These are phyloP conservation scores for Colossoma macropomum DNA, from an alignment of 2,113 vertebrate genomes.

Conservation along the genomic window DNA sequence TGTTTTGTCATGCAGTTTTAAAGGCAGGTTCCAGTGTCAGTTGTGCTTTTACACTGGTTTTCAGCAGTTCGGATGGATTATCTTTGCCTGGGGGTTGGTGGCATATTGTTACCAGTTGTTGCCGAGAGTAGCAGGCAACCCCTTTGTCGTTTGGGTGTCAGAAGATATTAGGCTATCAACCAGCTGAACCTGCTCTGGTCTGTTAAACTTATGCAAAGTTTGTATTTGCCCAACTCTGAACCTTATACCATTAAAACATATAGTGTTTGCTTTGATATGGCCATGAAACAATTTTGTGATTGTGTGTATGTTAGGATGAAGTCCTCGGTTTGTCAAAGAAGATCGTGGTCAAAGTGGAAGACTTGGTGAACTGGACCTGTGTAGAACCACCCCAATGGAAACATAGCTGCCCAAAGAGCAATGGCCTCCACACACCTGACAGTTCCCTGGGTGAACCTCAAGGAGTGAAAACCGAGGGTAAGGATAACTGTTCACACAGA, in stretches of 20 bases:
- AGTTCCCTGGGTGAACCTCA: constrained; percentile 4
- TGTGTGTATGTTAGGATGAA: constrained; percentile 73
- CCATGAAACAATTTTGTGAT: constrained; percentile 16
- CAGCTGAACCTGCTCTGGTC: background rate
- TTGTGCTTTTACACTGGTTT: background rate
- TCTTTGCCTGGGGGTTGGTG: constrained; percentile 30
- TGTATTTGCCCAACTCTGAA: constrained; percentile 8
- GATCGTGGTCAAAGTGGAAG: constrained; percentile 79
- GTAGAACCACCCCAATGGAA: constrained; percentile 65
- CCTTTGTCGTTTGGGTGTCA: background rate
- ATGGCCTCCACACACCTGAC: constrained; percentile 48
- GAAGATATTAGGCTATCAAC: background rate
- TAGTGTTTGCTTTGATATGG: background rate
- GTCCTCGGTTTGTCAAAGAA: constrained; percentile 80
- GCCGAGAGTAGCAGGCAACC: constrained; percentile 3
- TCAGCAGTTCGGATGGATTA: background rate
- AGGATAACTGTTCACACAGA: background rate
- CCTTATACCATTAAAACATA: background rate
- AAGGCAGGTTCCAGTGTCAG: constrained; percentile 5
- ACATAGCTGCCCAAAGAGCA: constrained; percentile 7
- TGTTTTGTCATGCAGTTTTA: background rate
- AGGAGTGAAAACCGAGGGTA: constrained; percentile 34
- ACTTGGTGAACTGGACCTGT: constrained; percentile 79
- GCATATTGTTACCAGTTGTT: constrained; percentile 20
- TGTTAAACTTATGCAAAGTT: constrained; percentile 16